Conservation (phyloP, 1,140 invertebrate species). For the Drosophila sproati region DNA sequence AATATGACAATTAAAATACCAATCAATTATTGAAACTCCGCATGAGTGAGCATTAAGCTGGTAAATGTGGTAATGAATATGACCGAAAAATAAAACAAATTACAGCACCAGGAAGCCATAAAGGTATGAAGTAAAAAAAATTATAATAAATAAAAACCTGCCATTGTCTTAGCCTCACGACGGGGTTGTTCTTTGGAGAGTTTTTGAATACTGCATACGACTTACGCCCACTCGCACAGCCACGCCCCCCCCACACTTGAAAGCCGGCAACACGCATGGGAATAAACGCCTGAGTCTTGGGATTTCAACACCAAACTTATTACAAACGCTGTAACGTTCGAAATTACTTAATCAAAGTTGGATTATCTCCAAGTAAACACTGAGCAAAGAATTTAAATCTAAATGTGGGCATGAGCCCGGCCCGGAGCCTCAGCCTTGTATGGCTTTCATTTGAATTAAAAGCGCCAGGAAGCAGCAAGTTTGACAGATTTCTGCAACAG, state of each 20-base stretch:
- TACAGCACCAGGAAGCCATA: slow-evolving; percentile 33
- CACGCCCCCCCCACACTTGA: background rate
- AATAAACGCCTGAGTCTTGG: slow-evolving; percentile 66
- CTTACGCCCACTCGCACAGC: background rate
- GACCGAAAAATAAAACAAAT: slow-evolving; percentile 26
- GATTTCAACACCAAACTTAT: slow-evolving; percentile 79
- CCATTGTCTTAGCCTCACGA: slow-evolving; percentile 42
- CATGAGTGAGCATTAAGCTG: slow-evolving; percentile 46
- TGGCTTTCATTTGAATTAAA: slow-evolving; percentile 78
- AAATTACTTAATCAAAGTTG: slow-evolving; percentile 83
- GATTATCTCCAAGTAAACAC: slow-evolving; percentile 70
- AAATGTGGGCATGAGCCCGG: background rate
- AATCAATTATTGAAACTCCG: slow-evolving; percentile 44
- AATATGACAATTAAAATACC: slow-evolving; percentile 37
- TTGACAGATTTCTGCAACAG: slow-evolving; percentile 69
- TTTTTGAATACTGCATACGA: slow-evolving; percentile 22
- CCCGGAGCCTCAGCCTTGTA: slow-evolving; percentile 22
- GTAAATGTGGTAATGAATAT: slow-evolving; percentile 46
- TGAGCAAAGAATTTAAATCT: slow-evolving; percentile 6
- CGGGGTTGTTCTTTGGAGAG: slow-evolving; percentile 24
- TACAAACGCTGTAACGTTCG: slow-evolving; percentile 45
- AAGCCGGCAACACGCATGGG: slow-evolving; percentile 49
- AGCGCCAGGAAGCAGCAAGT: slow-evolving; percentile 63
- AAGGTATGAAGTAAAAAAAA: slow-evolving; percentile 12
- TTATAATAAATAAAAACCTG: slow-evolving; percentile 7